Evolutionary conservation across 2,888 invertebrate genomes (phyloP), one percentile per base, ranked within the genome.

Genomic region (Diaperis boleti): DNA sequence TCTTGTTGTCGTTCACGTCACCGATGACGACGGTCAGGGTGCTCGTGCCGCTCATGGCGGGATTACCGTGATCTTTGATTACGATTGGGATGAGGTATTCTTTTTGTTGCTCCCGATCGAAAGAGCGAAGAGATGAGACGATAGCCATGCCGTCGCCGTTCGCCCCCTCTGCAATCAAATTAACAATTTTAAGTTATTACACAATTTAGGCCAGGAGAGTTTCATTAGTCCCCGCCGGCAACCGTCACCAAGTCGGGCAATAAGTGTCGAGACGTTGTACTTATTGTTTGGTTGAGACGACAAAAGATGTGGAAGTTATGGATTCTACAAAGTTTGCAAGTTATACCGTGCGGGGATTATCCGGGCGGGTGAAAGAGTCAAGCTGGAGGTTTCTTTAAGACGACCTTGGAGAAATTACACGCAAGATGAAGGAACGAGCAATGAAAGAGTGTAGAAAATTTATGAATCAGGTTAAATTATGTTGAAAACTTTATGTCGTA

Each of bases 141-240:
- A 95, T 94, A 45, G 98, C 98, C 92, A 96, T 96, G 33, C 98
- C 98, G 79, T 97, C 96, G 44, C 96, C 96, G 76, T 96, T 96
- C 47, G 96, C 96, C 69, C 96, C 96, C 88, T 95, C 92, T 92
- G 86, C 26, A 81, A 77, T 62, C 64, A 59, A 61, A 70, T 63
- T 63, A 60, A 57, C 63, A 65, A 42, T 54, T 44, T 42, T 56
- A 50, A 52, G 33, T 62, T 64, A 62, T 49, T 52, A 54, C 29
- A 62, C 56, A 52, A 61, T 55, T 62, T 62, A 29, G 45, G 37
- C 14, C 35, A 14, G 37, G 52, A 47, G 44, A 41, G 45, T 60
- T 60, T 54, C 44, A 60, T 60, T 60, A 61, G 55, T 55, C 39
- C 15, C 29, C 17, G 2, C 13, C 8, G 56, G 20, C 37, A 56